Conservation (phyloP, 30 jellyfish, hydroid and myxozoan genomes). For the Turritopsis dohrnii region DNA sequence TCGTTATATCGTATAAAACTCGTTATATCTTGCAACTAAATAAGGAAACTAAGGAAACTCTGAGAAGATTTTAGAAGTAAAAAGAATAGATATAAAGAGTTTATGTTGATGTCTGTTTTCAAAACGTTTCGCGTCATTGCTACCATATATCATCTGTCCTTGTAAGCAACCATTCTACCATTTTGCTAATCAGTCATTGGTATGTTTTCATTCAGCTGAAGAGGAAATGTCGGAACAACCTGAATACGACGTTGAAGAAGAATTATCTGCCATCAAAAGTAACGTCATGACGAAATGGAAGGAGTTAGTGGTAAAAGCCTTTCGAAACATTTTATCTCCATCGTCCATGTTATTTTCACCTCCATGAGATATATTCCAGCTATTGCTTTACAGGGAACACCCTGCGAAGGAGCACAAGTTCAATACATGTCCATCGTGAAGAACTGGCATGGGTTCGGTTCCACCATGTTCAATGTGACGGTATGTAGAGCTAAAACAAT, state of each 20-base stretch:
- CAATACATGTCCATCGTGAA: slow-evolving; percentile 90
- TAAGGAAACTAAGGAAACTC: not conserved
- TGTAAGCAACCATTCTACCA: too few species aligned
- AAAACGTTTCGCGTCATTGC: too few species aligned
- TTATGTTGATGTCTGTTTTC: not conserved
- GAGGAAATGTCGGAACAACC: slow-evolving; percentile 52
- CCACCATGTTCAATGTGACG: slow-evolving; percentile 88
- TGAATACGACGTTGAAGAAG: slow-evolving; percentile 80
- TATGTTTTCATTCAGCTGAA: not conserved
- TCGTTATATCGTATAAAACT: too few species aligned
- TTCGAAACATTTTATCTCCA: not conserved
- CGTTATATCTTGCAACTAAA: too few species aligned
- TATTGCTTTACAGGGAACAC: slow-evolving; percentile 54
- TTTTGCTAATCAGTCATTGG: too few species aligned
- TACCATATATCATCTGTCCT: too few species aligned
- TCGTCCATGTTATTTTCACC: not conserved
- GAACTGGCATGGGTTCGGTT: slow-evolving; percentile 98
- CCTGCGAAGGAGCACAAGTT: slow-evolving; percentile 80
- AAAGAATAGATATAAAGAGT: not conserved
- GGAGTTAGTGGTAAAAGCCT: slow-evolving; percentile 52
- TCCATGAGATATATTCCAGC: not conserved
- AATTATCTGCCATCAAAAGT: slow-evolving; percentile 89
- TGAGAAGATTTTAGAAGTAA: not conserved
- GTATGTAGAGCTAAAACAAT: slow-evolving; percentile 29
- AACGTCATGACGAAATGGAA: slow-evolving; percentile 81